Base-by-base conservation (phyloP, 2,888 invertebrate species). In the Euzetes globulus region DNA sequence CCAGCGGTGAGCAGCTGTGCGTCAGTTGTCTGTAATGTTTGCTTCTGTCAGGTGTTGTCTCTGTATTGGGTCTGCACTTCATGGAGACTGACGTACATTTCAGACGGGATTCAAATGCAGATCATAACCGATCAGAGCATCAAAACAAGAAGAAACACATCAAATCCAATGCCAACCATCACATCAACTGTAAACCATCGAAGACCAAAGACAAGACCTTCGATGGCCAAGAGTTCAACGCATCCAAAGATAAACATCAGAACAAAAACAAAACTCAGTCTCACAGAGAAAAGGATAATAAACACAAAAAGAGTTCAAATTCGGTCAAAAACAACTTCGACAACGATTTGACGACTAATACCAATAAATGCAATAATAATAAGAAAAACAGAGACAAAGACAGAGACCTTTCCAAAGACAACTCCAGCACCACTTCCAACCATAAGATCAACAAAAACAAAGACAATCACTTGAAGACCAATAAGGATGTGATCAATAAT, bases 361-460 rank as follows among this genome's bases (percentile, higher is more conserved):
- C 22, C 22, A 27, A 58, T 22, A 58, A 58, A 58, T 58, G 58
- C 58, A 58, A 58, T 58, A 22, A 52, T 52, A 52, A 58, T 25
- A 58, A 58, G 58, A 58, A 27, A 6, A 22, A n/a, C 7, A 58
- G n/a, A 22, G 22, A 22, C 27, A 58, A 58, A 25, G n/a, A 50
- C 19, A 50, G 19, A 50, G n/a, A 50, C 17, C 4, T 7, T 13
- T 17, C 50, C 13, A 19, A 19, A 50, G 27, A 58, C 58, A 58
- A 58, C 27, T 17, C 47, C 15, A 47, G 7, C 3, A 17, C 47
- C 15, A 47, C 47, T 47, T 19, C 58, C 3, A 13, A 22, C 3
- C 22, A 58, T 58, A 58, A 58, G 58, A 19, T 27, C 58, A 58
- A 58, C 58, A 58, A 58, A 58, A 27, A 58, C 58, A 58, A 58